A percentile compares a stretch with the other conserved stretches of the same genome.
phyloP scores from a whole-genome alignment of 1,140 invertebrate species.

The Copidosoma floridanum region DNA sequence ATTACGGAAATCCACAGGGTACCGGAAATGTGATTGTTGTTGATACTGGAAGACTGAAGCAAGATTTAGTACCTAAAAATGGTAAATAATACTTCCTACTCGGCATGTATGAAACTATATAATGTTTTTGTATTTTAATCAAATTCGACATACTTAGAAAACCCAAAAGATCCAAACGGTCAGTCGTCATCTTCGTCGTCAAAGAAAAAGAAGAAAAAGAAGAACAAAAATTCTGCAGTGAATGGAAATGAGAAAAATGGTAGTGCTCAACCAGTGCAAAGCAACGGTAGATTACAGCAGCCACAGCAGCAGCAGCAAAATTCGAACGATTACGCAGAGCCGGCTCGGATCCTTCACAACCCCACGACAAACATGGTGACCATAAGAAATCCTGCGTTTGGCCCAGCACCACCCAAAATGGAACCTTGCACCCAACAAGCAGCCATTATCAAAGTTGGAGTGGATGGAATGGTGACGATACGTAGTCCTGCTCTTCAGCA shows the following conservation, averaged over 20 bases:
- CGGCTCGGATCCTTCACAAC: conserved; percentile 50
- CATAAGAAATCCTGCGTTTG: conserved; percentile 68
- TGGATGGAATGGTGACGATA: conserved; percentile 79
- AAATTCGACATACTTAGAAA: conserved; percentile 25
- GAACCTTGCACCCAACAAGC: conserved; percentile 52
- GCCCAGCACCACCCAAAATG: conserved; percentile 56
- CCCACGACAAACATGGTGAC: conserved; percentile 70
- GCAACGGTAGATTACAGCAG: conserved; percentile 5
- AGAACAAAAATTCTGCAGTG: conserved; percentile 52
- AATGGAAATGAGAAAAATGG: conserved; percentile 5
- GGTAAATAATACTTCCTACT: conserved; percentile 29
- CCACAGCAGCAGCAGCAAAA: conserved; percentile 10
- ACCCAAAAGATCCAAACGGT: conserved; percentile 29
- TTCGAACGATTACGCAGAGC: conserved; percentile 30
- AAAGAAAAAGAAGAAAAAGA: conserved; percentile 64
- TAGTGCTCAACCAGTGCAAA: neutral
- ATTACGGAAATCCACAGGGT: conserved; percentile 48
- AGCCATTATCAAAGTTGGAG: conserved; percentile 66
- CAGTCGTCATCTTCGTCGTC: conserved; percentile 9
- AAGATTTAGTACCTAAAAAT: conserved; percentile 48
- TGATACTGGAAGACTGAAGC: conserved; percentile 63
- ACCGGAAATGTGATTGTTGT: conserved; percentile 66
- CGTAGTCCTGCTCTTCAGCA: conserved; percentile 66
- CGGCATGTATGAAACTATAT: too few relatives aligned
- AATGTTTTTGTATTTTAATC: too few relatives aligned